These are phyloP conservation scores for Bicyclus anynana DNA, from an alignment of 1,140 invertebrate genomes.

Conservation along the genomic window DNA sequence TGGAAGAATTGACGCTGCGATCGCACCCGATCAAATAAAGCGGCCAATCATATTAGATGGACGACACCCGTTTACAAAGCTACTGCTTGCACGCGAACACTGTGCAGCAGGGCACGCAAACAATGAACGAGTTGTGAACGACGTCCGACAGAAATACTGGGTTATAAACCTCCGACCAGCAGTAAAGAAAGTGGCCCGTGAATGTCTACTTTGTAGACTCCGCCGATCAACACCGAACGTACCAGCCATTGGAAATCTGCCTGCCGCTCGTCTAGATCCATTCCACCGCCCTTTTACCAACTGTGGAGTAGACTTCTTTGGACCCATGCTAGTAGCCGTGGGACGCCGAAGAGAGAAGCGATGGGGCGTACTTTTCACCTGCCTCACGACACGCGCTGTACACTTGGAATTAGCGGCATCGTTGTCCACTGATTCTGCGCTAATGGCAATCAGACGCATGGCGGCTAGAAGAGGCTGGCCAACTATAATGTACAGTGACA, in stretches of 20 bases:
- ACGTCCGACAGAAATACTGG: neutral
- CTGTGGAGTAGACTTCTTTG: slow-evolving; percentile 15
- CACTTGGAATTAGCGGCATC: slow-evolving; percentile 20
- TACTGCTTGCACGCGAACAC: neutral
- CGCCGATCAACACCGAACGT: neutral
- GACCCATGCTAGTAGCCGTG: slow-evolving; percentile 29
- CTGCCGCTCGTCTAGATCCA: neutral
- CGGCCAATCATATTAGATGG: neutral
- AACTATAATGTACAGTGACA: slow-evolving; percentile 32
- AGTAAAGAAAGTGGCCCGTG: neutral
- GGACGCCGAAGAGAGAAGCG: slow-evolving; percentile 40
- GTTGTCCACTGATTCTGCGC: slow-evolving; percentile 58
- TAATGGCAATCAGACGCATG: slow-evolving; percentile 41
- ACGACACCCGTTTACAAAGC: neutral
- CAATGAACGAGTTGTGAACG: neutral
- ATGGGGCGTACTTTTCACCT: slow-evolving; percentile 46
- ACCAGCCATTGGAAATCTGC: neutral
- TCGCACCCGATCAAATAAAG: neutral
- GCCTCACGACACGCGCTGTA: slow-evolving; percentile 27
- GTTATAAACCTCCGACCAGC: neutral
- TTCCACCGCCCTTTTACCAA: slow-evolving; percentile 28
- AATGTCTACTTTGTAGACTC: neutral
- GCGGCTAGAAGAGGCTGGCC: slow-evolving; percentile 45
- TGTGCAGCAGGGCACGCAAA: neutral
- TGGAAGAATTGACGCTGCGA: neutral